A percentile compares a stretch with the other conserved stretches of the same genome.
These are phyloP conservation scores for Pristionchus exspectatus DNA, from an alignment of 2,888 invertebrate species.

Conservation along the genomic window DNA sequence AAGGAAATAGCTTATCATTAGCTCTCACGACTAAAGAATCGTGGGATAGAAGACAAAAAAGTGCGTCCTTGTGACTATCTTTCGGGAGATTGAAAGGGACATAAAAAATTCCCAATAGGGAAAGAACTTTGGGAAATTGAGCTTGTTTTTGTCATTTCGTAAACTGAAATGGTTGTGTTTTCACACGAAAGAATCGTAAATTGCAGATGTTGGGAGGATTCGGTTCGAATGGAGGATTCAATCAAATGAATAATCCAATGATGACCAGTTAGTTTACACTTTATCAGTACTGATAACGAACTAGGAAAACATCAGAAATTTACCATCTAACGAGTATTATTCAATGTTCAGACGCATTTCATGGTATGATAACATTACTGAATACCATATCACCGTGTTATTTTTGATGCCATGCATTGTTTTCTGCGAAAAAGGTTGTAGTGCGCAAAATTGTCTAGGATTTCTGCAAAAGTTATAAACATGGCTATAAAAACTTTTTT, in stretches of 20 bases:
- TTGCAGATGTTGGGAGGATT: slow-evolving; percentile 14
- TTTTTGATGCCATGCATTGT: background rate
- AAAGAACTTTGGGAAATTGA: background rate
- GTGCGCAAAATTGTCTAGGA: background rate
- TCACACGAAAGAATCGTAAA: background rate
- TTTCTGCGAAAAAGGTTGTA: background rate
- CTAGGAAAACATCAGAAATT: background rate
- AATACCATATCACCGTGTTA: background rate
- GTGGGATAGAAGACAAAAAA: background rate
- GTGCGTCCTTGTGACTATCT: background rate
- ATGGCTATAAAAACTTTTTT: background rate
- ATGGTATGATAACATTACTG: background rate
- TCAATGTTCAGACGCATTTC: background rate
- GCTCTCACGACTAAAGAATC: background rate
- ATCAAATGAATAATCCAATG: slow-evolving; percentile 39
- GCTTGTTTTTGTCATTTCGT: background rate
- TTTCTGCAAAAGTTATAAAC: background rate
- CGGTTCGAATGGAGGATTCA: slow-evolving; percentile 2
- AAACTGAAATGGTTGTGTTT: slow-evolving; percentile 4
- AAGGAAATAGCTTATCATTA: background rate
- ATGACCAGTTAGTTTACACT: slow-evolving; percentile 41
- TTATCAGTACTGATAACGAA: background rate
- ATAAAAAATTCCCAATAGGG: background rate
- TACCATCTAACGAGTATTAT: background rate
- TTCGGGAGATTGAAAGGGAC: background rate